A percentile compares a stretch with the other conserved stretches of the same genome.
phyloP scores from a whole-genome alignment of 2,888 invertebrate genomes.

The Tinea semifulvella region DNA sequence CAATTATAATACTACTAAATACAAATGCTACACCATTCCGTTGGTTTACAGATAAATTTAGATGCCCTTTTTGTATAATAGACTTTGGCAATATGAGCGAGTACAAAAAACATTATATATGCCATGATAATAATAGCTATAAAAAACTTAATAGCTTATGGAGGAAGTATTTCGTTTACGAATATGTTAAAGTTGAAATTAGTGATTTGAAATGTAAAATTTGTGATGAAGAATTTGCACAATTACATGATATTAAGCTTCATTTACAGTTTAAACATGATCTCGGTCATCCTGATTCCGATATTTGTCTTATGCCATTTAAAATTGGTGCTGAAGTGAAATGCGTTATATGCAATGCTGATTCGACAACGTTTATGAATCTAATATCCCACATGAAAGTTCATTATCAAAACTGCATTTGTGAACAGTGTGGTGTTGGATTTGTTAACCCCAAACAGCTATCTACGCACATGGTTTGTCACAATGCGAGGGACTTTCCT shows the following conservation, averaged over 20 bases:
- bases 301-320: slow-evolving; percentile 32
- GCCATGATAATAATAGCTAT: not conserved
- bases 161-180: not conserved
- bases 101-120: not conserved
- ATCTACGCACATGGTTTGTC: not conserved
- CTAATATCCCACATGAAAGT: slow-evolving; percentile 34
- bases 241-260: slow-evolving; percentile 24
- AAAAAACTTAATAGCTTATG: not conserved
- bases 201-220: slow-evolving; percentile 31
- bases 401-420: slow-evolving; percentile 33
- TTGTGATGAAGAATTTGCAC: slow-evolving; percentile 24
- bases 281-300: slow-evolving; percentile 22
- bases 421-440: slow-evolving; percentile 42
- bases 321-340: slow-evolving; percentile 25
- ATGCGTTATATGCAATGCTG: slow-evolving; percentile 28
- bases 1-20: not conserved
- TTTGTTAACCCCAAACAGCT: slow-evolving; percentile 23
- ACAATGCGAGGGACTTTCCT: not conserved
- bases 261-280: slow-evolving; percentile 30
- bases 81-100: not conserved
- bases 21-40: slow-evolving; percentile 3
- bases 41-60: not conserved
- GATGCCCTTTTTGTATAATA: slow-evolving; percentile 6
- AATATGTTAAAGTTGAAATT: slow-evolving; percentile 34
- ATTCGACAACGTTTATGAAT: slow-evolving; percentile 28